Evolutionary conservation across 2,113 vertebrate species (phyloP), one percentile per base, ranked within the genome.

Genomic region (Talpa occidentalis): DNA sequence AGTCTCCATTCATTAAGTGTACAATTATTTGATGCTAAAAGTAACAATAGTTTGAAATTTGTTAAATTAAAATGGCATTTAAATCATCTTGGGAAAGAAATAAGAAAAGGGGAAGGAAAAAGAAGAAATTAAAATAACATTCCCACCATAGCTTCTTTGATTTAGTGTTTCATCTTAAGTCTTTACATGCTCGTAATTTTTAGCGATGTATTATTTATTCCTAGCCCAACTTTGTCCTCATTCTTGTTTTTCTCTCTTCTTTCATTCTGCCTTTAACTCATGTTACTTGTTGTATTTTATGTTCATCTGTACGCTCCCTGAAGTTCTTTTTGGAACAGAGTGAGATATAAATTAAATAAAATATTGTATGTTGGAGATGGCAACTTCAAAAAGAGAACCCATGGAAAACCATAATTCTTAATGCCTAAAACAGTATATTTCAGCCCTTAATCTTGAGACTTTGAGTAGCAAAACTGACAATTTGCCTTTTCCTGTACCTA

Each of bases 291-390:
- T 81, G 14, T 80, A 86, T 89, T 96, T 97, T 92, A 96, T 72
- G 66, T 89, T 89, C 44, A 70, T 83, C 30, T 52, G 30, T 92
- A 93, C 93, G 76, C 74, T 83, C 52, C 47, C 59, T 85, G 47
- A 93, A 87, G 82, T 86, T 69, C 72, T 74, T 85, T 94, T 47
- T 79, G 73, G 73, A 93, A 78, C 78, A 95, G 59, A 91, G 35
- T 60, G 70, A 35, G 28, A n/a, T 91, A 82, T 79, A 90, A 96
- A 94, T 96, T 93, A 96, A 96, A 72, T 83, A 94, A 94, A 96
- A 93, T 91, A 93, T 4, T 81, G n/a, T 91, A 47, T 24, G 60
- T 88, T 81, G 17, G 69, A 85, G 56, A 74, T 35, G 82, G 49
- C 42, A 79, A 70, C 74, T 60, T 82, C 30, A 76, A 70, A 77